Base-by-base conservation (phyloP, 2,797 vertebrate genomes). In the Cossypha dichroa region DNA sequence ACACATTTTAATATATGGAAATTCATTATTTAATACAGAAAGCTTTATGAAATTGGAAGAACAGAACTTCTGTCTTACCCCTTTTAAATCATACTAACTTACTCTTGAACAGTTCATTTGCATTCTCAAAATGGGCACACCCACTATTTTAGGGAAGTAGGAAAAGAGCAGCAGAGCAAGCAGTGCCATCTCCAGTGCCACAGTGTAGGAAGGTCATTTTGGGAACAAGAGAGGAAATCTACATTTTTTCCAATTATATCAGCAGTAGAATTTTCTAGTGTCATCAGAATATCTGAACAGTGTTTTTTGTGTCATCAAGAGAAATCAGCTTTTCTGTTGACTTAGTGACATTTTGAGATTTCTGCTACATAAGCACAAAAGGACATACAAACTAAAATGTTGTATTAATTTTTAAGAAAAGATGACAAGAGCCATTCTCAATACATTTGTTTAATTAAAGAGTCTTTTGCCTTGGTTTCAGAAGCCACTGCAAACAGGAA, bases 401-500 rank as follows among this genome's bases (percentile, higher is more conserved):
- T 74, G 21, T 15, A 49, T 40, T 43, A 26, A 6, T 78, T 69
- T 72, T 45, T 34, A 21, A 67, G 13, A 49, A n/a, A 78, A 90
- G 4, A 25, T 45, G 0, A 6, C 11, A 43, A 0, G 0, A 55
- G 6, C 3, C 1, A 12, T 62, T 81, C 21, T 38, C n/a, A 25
- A 40, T 33, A 70, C 54, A 58, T 29, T 28, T 4, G 2, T 38
- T 69, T 38, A 63, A 41, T 13, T 76, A 26, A 58, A 52, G 10
- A 54, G 13, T 21, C 66, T 63, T 29, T 93, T 78, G 3, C 17
- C 52, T 63, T 0, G 0, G 11, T 22, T 11, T 55, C 18, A 54
- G 25, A 73, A 69, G 15, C 14, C 49, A 9, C 63, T n/a, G 51
- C 29, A 43, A 72, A 10, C 19, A 52, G 49, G 34, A 36, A 48